Evolutionary conservation across 2,888 invertebrate genomes (phyloP).

Genomic region (Pediacus dermestoides): DNA sequence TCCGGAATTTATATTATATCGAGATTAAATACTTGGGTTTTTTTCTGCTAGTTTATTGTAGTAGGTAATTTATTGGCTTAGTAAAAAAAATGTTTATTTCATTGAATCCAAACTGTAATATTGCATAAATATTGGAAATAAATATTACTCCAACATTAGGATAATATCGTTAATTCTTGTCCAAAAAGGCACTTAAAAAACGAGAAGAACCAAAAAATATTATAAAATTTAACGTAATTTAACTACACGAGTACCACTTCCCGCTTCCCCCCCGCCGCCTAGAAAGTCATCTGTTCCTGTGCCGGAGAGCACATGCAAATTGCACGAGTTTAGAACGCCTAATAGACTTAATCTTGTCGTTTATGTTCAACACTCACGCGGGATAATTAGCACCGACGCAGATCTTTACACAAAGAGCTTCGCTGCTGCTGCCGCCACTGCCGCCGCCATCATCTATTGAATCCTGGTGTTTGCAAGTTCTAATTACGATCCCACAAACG

Average conservation of each 20-base stretch:
- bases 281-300: conserved; percentile 4
- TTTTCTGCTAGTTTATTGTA: too few species aligned
- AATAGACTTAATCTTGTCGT: conserved; percentile 53
- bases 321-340: conserved; percentile 50
- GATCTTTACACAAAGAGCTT: conserved; percentile 43
- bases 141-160: too few species aligned
- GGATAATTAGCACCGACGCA: conserved; percentile 49
- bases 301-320: conserved; percentile 46
- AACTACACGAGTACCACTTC: too few species aligned
- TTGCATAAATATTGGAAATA: too few species aligned
- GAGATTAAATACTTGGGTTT: conserved; percentile 9
- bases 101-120: too few species aligned
- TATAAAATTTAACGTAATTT: too few species aligned
- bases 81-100: too few species aligned
- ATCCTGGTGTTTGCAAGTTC: conserved; percentile 48
- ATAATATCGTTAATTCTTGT: too few species aligned
- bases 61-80: too few species aligned
- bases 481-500: conserved; percentile 51
- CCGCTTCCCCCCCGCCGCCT: too few species aligned
- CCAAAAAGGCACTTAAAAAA: too few species aligned
- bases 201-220: too few species aligned
- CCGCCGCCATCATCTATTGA: conserved; percentile 47
- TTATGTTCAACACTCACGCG: conserved; percentile 51
- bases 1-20: conserved; percentile 35
- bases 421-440: conserved; percentile 31